Conservation (phyloP, 2,797 vertebrate species). For the Passerculus sandwichensis region DNA sequence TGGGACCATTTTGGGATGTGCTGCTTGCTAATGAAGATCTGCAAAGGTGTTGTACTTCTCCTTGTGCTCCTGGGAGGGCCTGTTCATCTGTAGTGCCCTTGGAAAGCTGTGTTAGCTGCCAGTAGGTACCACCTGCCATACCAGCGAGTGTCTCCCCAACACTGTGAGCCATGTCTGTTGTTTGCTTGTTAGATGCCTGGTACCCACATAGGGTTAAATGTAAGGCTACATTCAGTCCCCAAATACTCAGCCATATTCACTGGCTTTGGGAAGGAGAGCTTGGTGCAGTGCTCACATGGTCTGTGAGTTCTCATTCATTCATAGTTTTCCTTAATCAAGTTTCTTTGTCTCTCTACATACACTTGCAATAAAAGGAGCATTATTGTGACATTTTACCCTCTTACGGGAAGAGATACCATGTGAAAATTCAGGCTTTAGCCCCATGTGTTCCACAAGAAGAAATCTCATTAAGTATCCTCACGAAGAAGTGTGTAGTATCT, state of each 20-base stretch:
- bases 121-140: background rate
- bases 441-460: background rate
- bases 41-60: background rate
- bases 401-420: background rate
- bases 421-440: background rate
- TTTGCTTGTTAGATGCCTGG: background rate
- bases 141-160: rapidly evolving
- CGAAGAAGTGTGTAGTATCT: background rate
- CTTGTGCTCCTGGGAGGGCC: background rate
- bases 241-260: background rate
- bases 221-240: background rate
- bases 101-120: background rate
- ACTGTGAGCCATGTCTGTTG: background rate
- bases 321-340: background rate
- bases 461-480: background rate
- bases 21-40: background rate
- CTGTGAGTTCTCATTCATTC: background rate
- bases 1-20: background rate
- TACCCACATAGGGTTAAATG: rapidly evolving
- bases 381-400: background rate
- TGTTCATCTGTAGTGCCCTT: rapidly evolving
- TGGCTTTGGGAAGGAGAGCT: background rate
- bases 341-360: background rate
- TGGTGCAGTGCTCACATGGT: background rate
- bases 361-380: background rate